These are phyloP conservation scores for Hoplodrina ambigua DNA, from an alignment of 2,888 invertebrate genomes.

Conservation along the genomic window DNA sequence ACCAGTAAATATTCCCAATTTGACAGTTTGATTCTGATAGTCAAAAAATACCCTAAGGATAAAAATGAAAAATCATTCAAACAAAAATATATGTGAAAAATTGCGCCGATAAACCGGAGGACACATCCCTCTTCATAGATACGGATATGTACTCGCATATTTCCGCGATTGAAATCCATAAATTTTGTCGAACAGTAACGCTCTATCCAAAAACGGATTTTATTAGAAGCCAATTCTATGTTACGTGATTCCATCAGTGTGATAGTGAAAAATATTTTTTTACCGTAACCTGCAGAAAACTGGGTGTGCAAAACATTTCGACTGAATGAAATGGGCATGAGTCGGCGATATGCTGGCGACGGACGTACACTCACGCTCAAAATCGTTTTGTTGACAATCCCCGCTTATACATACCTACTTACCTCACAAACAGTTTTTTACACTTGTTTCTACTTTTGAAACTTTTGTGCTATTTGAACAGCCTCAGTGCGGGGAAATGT, in stretches of 20 bases:
- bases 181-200: constrained; percentile 43
- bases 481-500: constrained; percentile 50
- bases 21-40: not conserved
- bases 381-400: constrained; percentile 71
- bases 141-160: constrained; percentile 21
- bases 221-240: constrained; percentile 52
- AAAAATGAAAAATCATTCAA: not conserved
- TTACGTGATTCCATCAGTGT: constrained; percentile 62
- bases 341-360: constrained; percentile 63
- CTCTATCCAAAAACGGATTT: constrained; percentile 48
- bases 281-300: constrained; percentile 58
- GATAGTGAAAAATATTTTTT: constrained; percentile 63
- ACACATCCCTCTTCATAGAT: constrained; percentile 11
- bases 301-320: constrained; percentile 68
- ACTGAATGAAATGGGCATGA: constrained; percentile 75
- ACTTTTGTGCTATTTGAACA: constrained; percentile 63
- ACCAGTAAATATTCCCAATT: not conserved
- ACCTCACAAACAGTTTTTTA: constrained; percentile 59
- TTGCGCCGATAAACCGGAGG: constrained; percentile 16
- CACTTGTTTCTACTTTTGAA: constrained; percentile 65
- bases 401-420: constrained; percentile 62
- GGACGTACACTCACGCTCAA: constrained; percentile 66
- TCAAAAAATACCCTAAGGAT: constrained; percentile 3
- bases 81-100: constrained; percentile 19
- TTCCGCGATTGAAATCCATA: constrained; percentile 54